Evolutionary conservation across 2,888 invertebrate species (phyloP), one percentile per base, ranked within the genome.

Genomic region (Pomacea canaliculata): DNA sequence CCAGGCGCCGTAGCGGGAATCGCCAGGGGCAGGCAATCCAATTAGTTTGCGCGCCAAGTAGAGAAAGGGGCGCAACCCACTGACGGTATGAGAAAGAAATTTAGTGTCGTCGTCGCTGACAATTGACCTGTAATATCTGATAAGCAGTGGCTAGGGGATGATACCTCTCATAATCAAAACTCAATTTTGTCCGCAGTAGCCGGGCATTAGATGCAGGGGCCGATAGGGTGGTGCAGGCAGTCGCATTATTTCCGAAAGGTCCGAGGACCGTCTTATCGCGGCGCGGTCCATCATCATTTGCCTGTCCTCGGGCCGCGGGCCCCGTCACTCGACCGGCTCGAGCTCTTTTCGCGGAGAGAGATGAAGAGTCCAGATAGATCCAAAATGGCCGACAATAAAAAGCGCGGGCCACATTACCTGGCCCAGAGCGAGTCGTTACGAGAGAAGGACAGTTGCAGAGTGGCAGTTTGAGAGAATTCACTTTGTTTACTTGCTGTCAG

Each of bases 41-140:
- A 76, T 79, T 76, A 73, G 59, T 73, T 73, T 51, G 56, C 66
- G 69, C 48, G 49, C 68, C 19, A 62, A 74, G 69, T 74, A 74
- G 68, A 60, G 74, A 23, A 7, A 59, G 67, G 67, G 67, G 62
- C 46, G 69, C 68, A 60, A 7, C 12, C n/a, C 9, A 9, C 9
- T n/a, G 46, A 27, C 51, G 78, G 70, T 66, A 76, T 62, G 67
- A 76, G 76, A 74, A 63, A 66, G 74, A 71, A 76, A 79, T 79
- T 76, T 79, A 79, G 79, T 76, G 79, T 70, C 49, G 74, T 76
- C 65, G 71, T 65, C 71, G 76, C 79, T 76, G 76, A 79, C 79
- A 76, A 79, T 79, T 76, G 79, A 76, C 79, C 79, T 73, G 70
- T 71, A 76, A 49, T 76, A 79, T 79, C 76, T 74, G 79, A 79